Percentiles rank a stretch among this genome's conserved stretches.
Conservation (phyloP, 2,797 vertebrate species). For the Lophius americanus region DNA sequence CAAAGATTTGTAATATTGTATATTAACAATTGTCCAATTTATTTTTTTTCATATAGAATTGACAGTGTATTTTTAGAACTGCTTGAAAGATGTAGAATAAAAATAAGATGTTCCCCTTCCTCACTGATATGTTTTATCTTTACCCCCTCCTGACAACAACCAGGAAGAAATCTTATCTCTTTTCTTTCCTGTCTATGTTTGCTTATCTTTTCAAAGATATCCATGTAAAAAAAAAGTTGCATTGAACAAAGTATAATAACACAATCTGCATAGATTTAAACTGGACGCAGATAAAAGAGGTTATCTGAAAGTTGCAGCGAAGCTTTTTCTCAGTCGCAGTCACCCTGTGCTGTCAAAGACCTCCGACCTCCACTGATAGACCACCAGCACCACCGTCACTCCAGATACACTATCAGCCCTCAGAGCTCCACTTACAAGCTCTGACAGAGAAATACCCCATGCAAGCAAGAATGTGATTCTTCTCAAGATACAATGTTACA, state of each 20-base stretch:
- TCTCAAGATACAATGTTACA: conserved; percentile 8
- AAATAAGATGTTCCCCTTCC: conserved; percentile 14
- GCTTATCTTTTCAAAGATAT: conserved; percentile 3
- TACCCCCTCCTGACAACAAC: conserved; percentile 13
- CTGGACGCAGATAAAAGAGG: conserved; percentile 58
- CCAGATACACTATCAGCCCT: conserved; percentile 68
- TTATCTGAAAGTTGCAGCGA: conserved; percentile 65
- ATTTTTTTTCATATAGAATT: no score
- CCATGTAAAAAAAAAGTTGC: not conserved
- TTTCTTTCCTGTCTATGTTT: conserved; percentile 2
- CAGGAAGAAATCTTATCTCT: conserved; percentile 21
- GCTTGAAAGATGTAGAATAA: conserved; percentile 16
- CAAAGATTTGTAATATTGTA: conserved; percentile 10
- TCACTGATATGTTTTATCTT: conserved; percentile 30
- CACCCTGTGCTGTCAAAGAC: conserved; percentile 58
- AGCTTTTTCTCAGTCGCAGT: conserved; percentile 53
- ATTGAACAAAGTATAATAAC: not conserved
- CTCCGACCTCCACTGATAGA: conserved; percentile 68
- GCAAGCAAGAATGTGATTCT: conserved; percentile 34
- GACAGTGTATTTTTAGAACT: not conserved
- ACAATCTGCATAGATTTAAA: conserved; percentile 23
- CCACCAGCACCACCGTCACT: conserved; percentile 32
- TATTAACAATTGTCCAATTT: not conserved
- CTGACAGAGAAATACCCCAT: conserved; percentile 9
- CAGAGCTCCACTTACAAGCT: conserved; percentile 35